Evolutionary conservation across 2,888 invertebrate genomes (phyloP), one percentile per base, ranked within the genome.

Genomic region (Cheilosia grossa): DNA sequence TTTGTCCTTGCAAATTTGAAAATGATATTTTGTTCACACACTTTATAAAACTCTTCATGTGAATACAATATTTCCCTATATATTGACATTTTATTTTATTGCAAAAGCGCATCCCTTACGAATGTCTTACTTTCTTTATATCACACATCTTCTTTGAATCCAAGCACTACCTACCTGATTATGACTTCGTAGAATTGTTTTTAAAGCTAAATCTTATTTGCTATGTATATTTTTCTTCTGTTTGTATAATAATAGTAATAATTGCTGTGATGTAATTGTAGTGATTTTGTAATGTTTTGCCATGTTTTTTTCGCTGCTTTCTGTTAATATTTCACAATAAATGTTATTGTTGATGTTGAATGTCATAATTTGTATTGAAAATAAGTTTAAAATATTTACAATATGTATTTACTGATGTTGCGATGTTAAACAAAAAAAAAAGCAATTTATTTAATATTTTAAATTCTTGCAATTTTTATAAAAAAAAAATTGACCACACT

Each of bases 221-320:
- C 27, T 51, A 37, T 56, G 19, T 53, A 17, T 21, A 40, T 56
- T 10, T 19, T 44, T 21, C 40, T 24, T 56, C n/a, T 40, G 24
- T 13, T 19, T 27, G 27, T 37, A 21, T 30, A 33, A 21, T 51
- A 24, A 44, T 49, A 51, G n/a, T 21, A 21, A 33, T 37, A 17
- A 58, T 54, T 63, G 30, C 19, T 77, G 30, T 63, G 53, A 69
- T 82, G 64, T 56, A 44, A 75, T 66, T 69, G 49, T 70, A 44
- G 33, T 64, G 15, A 37, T 59, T 69, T 80, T 66, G 21, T 70
- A 44, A 30, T 75, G 69, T 75, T 44, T 67, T 49, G 64, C 73
- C 30, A 72, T 81, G 44, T 54, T 27, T 85, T 47, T 66, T 81
- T 44, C 17, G 78, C 74, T 69, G 75, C 56, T 77, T 73, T 82